Base-by-base conservation (phyloP, 1,140 invertebrate species). In the Holotrichia oblita region DNA sequence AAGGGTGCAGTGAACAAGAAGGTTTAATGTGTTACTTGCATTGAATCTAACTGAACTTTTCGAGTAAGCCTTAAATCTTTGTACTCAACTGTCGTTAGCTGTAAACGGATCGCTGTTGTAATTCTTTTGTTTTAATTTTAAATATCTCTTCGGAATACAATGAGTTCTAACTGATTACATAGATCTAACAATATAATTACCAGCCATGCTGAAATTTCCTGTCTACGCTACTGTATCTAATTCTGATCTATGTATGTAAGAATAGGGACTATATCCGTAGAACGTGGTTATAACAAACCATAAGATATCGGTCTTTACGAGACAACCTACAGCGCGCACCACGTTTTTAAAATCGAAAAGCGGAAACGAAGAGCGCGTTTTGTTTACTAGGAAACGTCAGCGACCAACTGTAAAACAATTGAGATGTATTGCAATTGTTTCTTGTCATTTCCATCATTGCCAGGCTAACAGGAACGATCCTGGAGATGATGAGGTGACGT, bases 371-470 rank as follows among this genome's bases (percentile, higher is more conserved):
- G n/a, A n/a, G 34, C 34, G 17, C 61, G 61, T 22, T 74, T 20
- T 74, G 73, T 74, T 74, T 74, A 74, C 73, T 44, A 74, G 73
- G 73, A 74, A 74, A 40, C 40, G 73, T 74, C 73, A 74, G 20
- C 61, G 61, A 14, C 61, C 61, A 69, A 69, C 61, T 69, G 61
- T 69, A 69, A 69, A 69, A 69, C 61, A 69, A 69, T 69, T 69
- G 61, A 69, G 61, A 69, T 69, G 61, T 69, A 69, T 69, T 69
- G 61, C 61, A 69, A 69, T 69, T 69, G 61, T 69, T 69, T 22
- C 22, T n/a, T 17, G 14, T 55, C 48, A 17, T 14, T 55, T 17
- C 48, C 48, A n/a, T 55, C 48, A 17, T 17, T n/a, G 44, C 48
- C 14, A 55, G 17, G 48, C 48, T 6, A 55, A 17, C 14, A 2